Base-by-base conservation (phyloP, 1,140 invertebrate species). In the Eueides isabella region DNA sequence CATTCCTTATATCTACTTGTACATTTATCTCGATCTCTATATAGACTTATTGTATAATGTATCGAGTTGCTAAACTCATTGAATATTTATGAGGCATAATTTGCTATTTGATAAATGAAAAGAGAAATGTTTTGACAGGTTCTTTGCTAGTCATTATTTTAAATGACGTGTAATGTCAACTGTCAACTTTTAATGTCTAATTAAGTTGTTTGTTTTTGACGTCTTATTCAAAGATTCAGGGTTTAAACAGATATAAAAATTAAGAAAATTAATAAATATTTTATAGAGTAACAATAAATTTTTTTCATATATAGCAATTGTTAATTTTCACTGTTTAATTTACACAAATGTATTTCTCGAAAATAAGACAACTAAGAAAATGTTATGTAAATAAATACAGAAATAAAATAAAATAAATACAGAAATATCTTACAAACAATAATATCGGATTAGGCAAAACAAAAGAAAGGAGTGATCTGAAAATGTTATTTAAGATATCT, bases 1-100 rank as follows among this genome's bases (percentile, higher is more conserved):
- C 76, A 74, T 78, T 74, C 76, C 76, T 38, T 66, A 66, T 63
- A 44, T n/a, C 7, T 62, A 33, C 31, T 33, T 9, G 35, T 38
- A 62, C 71, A 41, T 61, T 72, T 63, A 70, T 63, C 68, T 70
- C 61, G 61, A 70, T 61, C 14, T 23, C 26, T 41, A 62, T 28
- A 62, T 29, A 67, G 19, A 16, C 30, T 65, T 55, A 55, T 55
- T 55, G 48, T 55, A 55, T 55, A 48, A 55, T 48, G 23, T 44
- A 48, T 28, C 29, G 62, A 44, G 61, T 71, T 63, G 30, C 30
- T 55, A 30, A 72, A 72, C 38, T 33, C 55, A 70, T 70, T 38
- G 55, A 70, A 70, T 70, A 70, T 62, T 23, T 26, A 70, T 70
- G 35, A 55, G 48, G n/a, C 48, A 26, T 23, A 55, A 55, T 55